Evolutionary conservation across 2,888 invertebrate genomes (phyloP), one percentile per base, ranked within the genome.

Genomic region (Bellardia bayeri): DNA sequence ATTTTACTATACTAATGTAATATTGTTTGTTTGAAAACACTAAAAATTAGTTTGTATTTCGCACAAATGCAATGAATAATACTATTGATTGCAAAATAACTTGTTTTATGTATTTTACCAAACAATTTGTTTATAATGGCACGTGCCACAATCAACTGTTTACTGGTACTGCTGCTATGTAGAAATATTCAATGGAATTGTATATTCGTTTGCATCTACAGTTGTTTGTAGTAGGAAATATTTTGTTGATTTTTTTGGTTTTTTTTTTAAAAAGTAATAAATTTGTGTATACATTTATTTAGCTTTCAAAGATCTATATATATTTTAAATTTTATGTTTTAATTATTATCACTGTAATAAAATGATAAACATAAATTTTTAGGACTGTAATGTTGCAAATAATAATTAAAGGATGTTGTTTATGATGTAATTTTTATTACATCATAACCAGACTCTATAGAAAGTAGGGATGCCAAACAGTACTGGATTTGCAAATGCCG

Each of bases 51-150:
- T 64, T 23, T 75, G 69, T 78, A 40, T 51, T 64, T 63, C 54
- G 42, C 69, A 68, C 75, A 75, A 69, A 80, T 85, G 69, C 63
- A 85, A 75, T 78, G 66, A 83, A 69, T 78, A 56, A 76, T 87
- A 64, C 51, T 84, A 74, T 78, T 78, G 84, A 76, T 87, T 79
- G 63, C 49, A 78, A 78, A 68, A 64, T 80, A 81, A 68, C 68
- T 86, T 86, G 69, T 71, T 69, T 80, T 82, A 54, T 74, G 37
- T 75, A 72, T 78, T 87, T 84, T 71, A 81, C 49, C 51, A 75
- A 82, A 84, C 87, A 84, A 87, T 87, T 87, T 81, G 84, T 81
- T 87, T 74, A 78, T 79, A 69, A 71, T 76, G 87, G 68, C 84
- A 84, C 84, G 84, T 84, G 81, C 82, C 78, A 76, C 72, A 72